A percentile compares a stretch with the other conserved stretches of the same genome.
Evolutionary conservation across 23 tunicate species (phyloP).

Genomic region (Ascidia mentula): DNA sequence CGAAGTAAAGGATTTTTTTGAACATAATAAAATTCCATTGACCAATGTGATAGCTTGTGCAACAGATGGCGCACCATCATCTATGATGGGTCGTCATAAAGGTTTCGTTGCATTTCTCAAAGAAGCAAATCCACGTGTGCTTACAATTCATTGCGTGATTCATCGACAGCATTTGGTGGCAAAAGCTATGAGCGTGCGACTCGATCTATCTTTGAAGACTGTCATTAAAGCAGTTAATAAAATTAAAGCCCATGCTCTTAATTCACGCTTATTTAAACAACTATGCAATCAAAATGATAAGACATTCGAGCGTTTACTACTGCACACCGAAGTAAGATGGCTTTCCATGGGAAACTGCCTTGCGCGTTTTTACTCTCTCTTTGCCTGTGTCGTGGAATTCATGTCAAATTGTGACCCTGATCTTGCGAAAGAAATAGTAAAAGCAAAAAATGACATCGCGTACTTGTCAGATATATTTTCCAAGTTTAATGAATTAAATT

Average conservation of each 20-base stretch:
- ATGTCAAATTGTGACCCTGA: constrained; percentile 35
- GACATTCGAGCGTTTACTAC: constrained; percentile 36
- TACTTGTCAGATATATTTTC: constrained; percentile 59
- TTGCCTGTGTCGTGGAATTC: constrained; percentile 34
- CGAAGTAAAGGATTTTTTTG: not conserved
- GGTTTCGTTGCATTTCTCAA: not conserved
- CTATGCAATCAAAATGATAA: constrained; percentile 41
- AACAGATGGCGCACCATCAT: not conserved
- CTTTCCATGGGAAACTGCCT: constrained; percentile 54
- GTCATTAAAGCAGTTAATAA: constrained; percentile 50
- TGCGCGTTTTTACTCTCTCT: constrained; percentile 33
- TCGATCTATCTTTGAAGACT: constrained; percentile 12
- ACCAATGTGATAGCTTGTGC: not conserved
- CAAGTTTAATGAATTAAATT: constrained; percentile 48
- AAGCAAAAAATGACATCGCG: constrained; percentile 42
- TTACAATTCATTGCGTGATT: constrained; percentile 2
- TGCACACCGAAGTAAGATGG: constrained; percentile 43
- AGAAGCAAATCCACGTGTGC: not conserved
- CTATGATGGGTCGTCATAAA: not conserved
- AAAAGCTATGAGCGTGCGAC: constrained; percentile 40
- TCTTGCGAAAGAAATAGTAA: constrained; percentile 33
- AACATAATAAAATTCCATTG: not conserved
- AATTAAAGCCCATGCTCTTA: constrained; percentile 53
- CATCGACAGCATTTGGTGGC: constrained; percentile 59
- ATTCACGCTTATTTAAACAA: constrained; percentile 30